Evolutionary conservation across 1,140 invertebrate species (phyloP).

Genomic region (Orussus abietinus): DNA sequence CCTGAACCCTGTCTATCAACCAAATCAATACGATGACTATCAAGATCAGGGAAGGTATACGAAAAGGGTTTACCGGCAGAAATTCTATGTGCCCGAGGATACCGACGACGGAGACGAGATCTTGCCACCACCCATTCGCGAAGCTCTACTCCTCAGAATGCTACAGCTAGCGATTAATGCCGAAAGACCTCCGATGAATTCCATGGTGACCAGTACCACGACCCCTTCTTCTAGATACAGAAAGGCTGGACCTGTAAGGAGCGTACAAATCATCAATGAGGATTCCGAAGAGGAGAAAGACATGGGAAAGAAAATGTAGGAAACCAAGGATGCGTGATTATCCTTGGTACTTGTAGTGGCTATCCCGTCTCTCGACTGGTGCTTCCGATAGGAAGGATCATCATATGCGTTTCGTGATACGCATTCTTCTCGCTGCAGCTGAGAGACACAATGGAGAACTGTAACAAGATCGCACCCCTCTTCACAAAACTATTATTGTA

Average conservation of each 20-base stretch:
- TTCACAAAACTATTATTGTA: no score
- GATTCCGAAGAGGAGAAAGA: constrained; percentile 38
- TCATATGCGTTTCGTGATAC: no score
- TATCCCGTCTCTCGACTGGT: no score
- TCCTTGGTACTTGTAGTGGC: no score
- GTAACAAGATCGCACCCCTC: no score
- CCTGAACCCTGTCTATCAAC: constrained; percentile 35
- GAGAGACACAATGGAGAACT: no score
- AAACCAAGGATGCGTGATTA: background rate
- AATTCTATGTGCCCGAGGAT: constrained; percentile 41
- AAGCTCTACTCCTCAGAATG: constrained; percentile 66
- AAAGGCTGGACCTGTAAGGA: constrained; percentile 43
- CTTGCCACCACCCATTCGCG: constrained; percentile 62
- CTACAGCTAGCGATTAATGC: constrained; percentile 65
- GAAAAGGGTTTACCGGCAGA: constrained; percentile 46
- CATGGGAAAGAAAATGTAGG: constrained; percentile 41
- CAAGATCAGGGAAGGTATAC: constrained; percentile 43
- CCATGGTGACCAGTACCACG: constrained; percentile 28
- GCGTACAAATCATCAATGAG: constrained; percentile 45
- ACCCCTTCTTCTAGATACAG: constrained; percentile 36
- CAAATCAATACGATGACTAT: constrained; percentile 55
- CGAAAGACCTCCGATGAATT: constrained; percentile 51
- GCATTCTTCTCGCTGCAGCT: no score
- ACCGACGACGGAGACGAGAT: constrained; percentile 54
- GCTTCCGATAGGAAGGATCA: no score